Evolutionary conservation across 53 echinoderm and acorn worm species (phyloP), one percentile per base, ranked within the genome.

Genomic region (Glandiceps talaboti): DNA sequence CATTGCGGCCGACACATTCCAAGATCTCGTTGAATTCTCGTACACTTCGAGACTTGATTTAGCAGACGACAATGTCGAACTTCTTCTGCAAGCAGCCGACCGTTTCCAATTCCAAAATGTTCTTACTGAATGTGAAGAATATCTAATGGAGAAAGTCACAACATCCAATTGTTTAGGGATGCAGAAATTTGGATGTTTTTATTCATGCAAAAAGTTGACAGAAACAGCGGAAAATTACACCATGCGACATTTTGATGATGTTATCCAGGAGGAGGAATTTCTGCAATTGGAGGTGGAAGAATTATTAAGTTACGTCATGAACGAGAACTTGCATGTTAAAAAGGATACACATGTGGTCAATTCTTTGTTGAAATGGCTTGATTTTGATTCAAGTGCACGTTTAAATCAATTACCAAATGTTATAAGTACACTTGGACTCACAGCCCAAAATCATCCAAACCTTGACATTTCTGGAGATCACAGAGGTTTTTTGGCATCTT

Each of bases 41-140:
- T 92, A 92, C 78, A 91, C 92, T 27, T 84, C 89, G 26, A 84
- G 86, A 79, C 73, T 89, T n/a, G 78, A 84, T 28, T 86, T 92
- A 33, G 85, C 89, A 1, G 85, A 78, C 33, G 88, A 77, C 27
- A 91, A 92, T 74, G 92, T 92, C 1, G 84, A 86, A 73, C 89
- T 89, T 30, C 84, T 92, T 1, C 80, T 92, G 64, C 75, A 80
- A 20, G 80, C 92, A 20, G 86, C 92, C 29, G 86, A 86, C 32
- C 88, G 82, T 82, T 86, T 92, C 75, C 82, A 88, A 1, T 33
- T 92, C 64, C 84, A 81, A 74, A 82, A 84, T 73, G 82, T 92
- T 27, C 86, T 89, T 30, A 79, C 82, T 27, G 89, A 86, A 27
- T 89, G 92, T 75, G 83, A 81, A 29, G 84, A 86, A 77, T 92